Evolutionary conservation across 2,113 vertebrate genomes (phyloP).

Genomic region (Neodontobutis hainanensis): DNA sequence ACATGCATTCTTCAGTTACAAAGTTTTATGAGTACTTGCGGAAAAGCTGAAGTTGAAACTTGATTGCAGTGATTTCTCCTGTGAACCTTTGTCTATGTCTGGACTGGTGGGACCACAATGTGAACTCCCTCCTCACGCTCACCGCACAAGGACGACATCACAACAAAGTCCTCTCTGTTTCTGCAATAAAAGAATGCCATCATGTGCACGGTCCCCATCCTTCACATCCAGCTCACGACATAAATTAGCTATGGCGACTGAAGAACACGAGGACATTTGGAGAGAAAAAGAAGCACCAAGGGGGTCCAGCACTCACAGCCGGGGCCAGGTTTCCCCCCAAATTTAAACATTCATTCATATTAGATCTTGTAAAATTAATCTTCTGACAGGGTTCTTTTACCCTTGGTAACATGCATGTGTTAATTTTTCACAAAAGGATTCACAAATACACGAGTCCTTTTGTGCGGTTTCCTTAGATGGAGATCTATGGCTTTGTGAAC

Average conservation of each 20-base stretch:
- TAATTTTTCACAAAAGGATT: slow-evolving; percentile 70
- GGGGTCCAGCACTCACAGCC: neutral
- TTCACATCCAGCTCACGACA: slow-evolving; percentile 51
- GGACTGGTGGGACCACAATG: slow-evolving; percentile 50
- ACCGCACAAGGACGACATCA: slow-evolving; percentile 60
- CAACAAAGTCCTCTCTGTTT: slow-evolving; percentile 68
- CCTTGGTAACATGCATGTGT: slow-evolving; percentile 22
- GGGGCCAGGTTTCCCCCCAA: slow-evolving; percentile 23
- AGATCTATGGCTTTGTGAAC: slow-evolving; percentile 76
- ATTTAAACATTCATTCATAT: slow-evolving; percentile 32
- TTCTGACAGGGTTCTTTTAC: slow-evolving; percentile 32
- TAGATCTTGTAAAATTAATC: slow-evolving; percentile 49
- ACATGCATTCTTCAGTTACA: neutral
- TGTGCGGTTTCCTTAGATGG: slow-evolving; percentile 66
- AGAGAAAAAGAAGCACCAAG: neutral
- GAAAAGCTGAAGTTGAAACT: slow-evolving; percentile 8
- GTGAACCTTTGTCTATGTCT: slow-evolving; percentile 13
- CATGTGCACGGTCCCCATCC: slow-evolving; percentile 38
- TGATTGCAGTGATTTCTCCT: slow-evolving; percentile 52
- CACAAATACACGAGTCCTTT: slow-evolving; percentile 68
- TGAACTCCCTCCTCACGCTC: slow-evolving; percentile 56
- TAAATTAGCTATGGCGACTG: slow-evolving; percentile 65
- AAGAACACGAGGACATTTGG: slow-evolving; percentile 37
- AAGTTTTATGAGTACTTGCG: slow-evolving; percentile 22
- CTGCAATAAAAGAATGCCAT: slow-evolving; percentile 68